phyloP scores from a whole-genome alignment of 2,888 invertebrate genomes.

The Pimpla rufipes region DNA sequence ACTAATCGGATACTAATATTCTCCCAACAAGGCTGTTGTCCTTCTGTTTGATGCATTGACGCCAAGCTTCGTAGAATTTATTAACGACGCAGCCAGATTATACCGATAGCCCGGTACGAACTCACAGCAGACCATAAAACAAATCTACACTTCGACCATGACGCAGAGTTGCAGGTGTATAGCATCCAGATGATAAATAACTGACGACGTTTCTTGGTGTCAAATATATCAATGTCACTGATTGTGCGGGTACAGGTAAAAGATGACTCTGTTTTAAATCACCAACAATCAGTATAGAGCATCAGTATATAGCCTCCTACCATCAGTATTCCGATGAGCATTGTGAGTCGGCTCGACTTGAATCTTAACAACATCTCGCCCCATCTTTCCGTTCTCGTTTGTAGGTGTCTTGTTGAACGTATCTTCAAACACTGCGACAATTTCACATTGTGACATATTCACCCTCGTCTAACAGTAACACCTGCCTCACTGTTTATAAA shows the following conservation, averaged over 20 bases:
- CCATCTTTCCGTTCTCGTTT: constrained; percentile 26
- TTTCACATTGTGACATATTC: constrained; percentile 48
- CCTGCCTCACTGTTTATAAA: too few species aligned
- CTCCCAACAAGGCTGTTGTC: neutral
- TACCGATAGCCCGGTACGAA: neutral
- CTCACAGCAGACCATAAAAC: neutral
- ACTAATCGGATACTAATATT: neutral
- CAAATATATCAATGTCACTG: neutral
- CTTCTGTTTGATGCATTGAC: neutral
- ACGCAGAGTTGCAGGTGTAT: neutral
- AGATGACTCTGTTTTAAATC: neutral
- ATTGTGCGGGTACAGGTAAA: neutral
- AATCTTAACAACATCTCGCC: constrained; percentile 71
- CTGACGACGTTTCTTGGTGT: neutral
- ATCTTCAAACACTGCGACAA: constrained; percentile 54
- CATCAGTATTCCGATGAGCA: constrained; percentile 48
- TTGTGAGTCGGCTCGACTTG: constrained; percentile 72
- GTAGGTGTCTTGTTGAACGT: constrained; percentile 16
- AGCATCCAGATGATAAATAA: neutral
- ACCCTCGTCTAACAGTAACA: neutral
- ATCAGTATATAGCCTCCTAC: too few species aligned
- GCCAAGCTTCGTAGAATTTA: neutral
- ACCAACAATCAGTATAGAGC: neutral
- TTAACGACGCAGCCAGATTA: neutral
- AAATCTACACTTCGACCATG: neutral